phyloP scores from a whole-genome alignment of 1,140 invertebrate genomes.

The Campoletis sonorensis region DNA sequence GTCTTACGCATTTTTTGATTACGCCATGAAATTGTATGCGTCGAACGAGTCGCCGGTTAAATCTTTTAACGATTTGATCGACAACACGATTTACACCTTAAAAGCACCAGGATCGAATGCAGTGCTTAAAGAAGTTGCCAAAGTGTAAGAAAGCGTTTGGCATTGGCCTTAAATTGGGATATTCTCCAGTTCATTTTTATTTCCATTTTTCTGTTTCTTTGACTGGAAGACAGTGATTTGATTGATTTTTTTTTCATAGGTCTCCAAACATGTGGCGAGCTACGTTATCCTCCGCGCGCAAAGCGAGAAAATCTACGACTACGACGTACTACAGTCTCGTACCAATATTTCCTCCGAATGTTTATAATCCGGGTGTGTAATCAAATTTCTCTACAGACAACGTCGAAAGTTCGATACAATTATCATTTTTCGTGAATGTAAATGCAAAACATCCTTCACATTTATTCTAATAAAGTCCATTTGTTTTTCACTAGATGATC shows the following conservation, averaged over 20 bases:
- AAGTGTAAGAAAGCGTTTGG: constrained; percentile 54
- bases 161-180: not conserved
- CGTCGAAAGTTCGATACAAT: not conserved
- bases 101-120: constrained; percentile 53
- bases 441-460: no score
- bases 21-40: constrained; percentile 60
- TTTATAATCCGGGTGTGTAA: constrained; percentile 60
- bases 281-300: constrained; percentile 55
- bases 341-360: constrained; percentile 67
- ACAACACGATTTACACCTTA: constrained; percentile 60
- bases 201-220: constrained; percentile 47
- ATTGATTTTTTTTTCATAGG: constrained; percentile 47
- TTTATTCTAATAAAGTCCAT: no score
- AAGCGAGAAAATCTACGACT: constrained; percentile 55
- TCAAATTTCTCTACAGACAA: not conserved
- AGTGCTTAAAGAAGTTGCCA: constrained; percentile 58
- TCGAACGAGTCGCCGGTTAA: constrained; percentile 59
- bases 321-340: constrained; percentile 60
- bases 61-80: constrained; percentile 54
- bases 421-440: not conserved
- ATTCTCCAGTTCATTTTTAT: constrained; percentile 23
- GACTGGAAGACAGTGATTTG: constrained; percentile 29
- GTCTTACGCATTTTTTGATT: constrained; percentile 60
- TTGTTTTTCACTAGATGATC: constrained; percentile 28
- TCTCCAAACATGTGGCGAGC: constrained; percentile 58